Evolutionary conservation across 2,797 vertebrate species (phyloP).

Genomic region (Miichthys miiuy): DNA sequence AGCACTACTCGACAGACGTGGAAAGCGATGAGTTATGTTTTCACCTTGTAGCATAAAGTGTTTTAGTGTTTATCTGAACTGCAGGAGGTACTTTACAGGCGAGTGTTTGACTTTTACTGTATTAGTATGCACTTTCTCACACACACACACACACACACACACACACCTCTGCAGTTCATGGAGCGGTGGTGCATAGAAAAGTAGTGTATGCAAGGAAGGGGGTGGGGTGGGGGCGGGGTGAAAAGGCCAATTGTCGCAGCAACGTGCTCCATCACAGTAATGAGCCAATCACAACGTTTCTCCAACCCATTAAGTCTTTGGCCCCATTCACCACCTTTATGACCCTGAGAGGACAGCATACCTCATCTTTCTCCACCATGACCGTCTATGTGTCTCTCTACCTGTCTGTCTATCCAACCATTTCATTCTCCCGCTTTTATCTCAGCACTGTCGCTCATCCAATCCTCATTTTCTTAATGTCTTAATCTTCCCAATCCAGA

Average conservation of each 20-base stretch:
- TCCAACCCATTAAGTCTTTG: constrained; percentile 84
- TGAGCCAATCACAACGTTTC: constrained; percentile 85
- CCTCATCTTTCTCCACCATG: constrained; percentile 75
- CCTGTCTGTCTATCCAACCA: constrained; percentile 24
- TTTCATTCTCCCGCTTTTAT: constrained; percentile 17
- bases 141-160: constrained; percentile 30
- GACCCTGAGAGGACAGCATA: constrained; percentile 79
- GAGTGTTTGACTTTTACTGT: constrained; percentile 60
- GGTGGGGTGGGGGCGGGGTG: constrained; percentile 33
- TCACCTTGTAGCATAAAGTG: constrained; percentile 63
- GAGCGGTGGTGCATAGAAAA: constrained; percentile 62
- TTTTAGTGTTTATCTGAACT: constrained; percentile 59
- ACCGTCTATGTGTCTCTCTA: constrained; percentile 43
- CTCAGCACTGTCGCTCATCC: background rate
- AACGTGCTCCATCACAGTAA: constrained; percentile 85
- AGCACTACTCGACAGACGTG: constrained; percentile 32
- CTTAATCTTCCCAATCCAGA: background rate
- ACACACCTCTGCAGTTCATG: constrained; percentile 55
- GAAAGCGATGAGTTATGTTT: constrained; percentile 47
- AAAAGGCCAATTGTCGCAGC: constrained; percentile 78
- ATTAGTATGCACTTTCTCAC: constrained; percentile 12
- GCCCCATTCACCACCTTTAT: constrained; percentile 75
- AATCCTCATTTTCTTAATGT: background rate
- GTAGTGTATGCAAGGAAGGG: constrained; percentile 43
- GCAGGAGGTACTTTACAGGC: constrained; percentile 50